phyloP scores from a whole-genome alignment of 2,888 invertebrate species.

The Limnephilus rhombicus region DNA sequence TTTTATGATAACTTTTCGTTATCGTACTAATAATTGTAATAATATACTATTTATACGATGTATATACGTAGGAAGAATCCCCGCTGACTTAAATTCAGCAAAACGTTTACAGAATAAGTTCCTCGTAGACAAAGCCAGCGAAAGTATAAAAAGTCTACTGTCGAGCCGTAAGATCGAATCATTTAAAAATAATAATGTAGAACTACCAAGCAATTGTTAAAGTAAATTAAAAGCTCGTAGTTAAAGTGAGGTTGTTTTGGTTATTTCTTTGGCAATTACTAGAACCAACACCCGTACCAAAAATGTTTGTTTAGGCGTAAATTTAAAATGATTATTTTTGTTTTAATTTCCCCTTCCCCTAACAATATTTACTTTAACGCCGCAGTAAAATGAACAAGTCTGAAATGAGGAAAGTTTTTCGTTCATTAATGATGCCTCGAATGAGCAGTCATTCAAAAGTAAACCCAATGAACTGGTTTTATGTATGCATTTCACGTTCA shows the following conservation, averaged over 20 bases:
- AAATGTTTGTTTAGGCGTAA: not conserved
- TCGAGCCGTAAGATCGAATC: not conserved
- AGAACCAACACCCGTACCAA: not conserved
- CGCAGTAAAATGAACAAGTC: slow-evolving; percentile 29
- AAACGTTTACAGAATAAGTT: not conserved
- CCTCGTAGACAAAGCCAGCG: not conserved
- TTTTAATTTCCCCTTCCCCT: not conserved
- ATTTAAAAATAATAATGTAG: not conserved
- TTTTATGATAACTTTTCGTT: not conserved
- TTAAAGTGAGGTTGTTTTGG: not conserved
- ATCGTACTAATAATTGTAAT: not conserved
- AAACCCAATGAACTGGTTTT: slow-evolving; percentile 35
- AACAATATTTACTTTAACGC: slow-evolving; percentile 3
- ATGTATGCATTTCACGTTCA: slow-evolving; percentile 40
- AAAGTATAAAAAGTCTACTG: not conserved
- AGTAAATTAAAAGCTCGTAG: not conserved
- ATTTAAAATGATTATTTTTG: not conserved
- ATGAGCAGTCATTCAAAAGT: slow-evolving; percentile 33
- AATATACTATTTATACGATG: not conserved
- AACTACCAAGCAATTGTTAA: not conserved
- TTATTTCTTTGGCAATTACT: not conserved
- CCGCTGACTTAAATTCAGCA: not conserved
- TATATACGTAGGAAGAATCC: not conserved
- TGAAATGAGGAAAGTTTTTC: slow-evolving; percentile 37
- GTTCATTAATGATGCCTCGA: slow-evolving; percentile 36